Percentiles rank a stretch among this genome's conserved stretches.
Conservation (phyloP, 2,797 vertebrate species). For the Mallotus villosus region DNA sequence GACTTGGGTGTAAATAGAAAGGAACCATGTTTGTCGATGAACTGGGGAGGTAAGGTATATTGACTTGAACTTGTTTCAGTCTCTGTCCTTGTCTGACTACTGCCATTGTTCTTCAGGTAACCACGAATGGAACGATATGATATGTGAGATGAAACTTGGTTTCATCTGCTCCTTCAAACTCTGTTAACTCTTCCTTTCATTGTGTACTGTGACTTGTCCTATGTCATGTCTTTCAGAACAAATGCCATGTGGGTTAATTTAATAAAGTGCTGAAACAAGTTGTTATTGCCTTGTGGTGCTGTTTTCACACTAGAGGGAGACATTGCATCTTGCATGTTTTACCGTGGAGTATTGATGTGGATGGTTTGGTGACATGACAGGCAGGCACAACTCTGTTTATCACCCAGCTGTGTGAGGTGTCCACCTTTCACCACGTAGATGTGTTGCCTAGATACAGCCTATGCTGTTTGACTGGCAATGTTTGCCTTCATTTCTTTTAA, state of each 20-base stretch:
- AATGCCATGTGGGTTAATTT: too few relatives aligned
- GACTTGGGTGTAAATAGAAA: neutral
- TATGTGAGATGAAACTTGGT: too few relatives aligned
- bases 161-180: neutral
- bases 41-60: neutral
- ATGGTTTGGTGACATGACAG: neutral
- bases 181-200: too few relatives aligned
- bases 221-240: too few relatives aligned
- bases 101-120: too few relatives aligned
- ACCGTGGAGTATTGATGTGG: too few relatives aligned
- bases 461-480: conserved; percentile 28
- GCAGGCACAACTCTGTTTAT: neutral
- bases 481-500: conserved; percentile 31
- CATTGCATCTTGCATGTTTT: too few relatives aligned
- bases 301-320: too few relatives aligned
- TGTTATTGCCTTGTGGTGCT: too few relatives aligned
- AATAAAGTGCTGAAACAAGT: too few relatives aligned
- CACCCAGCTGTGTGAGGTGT: neutral
- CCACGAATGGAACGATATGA: too few relatives aligned
- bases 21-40: neutral
- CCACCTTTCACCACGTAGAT: neutral
- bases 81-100: neutral
- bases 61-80: neutral
- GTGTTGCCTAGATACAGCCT: conserved; percentile 35
- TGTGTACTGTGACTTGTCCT: too few relatives aligned